These are phyloP conservation scores for Anolis sagrei DNA, from an alignment of 2,113 vertebrate species.

Conservation along the genomic window DNA sequence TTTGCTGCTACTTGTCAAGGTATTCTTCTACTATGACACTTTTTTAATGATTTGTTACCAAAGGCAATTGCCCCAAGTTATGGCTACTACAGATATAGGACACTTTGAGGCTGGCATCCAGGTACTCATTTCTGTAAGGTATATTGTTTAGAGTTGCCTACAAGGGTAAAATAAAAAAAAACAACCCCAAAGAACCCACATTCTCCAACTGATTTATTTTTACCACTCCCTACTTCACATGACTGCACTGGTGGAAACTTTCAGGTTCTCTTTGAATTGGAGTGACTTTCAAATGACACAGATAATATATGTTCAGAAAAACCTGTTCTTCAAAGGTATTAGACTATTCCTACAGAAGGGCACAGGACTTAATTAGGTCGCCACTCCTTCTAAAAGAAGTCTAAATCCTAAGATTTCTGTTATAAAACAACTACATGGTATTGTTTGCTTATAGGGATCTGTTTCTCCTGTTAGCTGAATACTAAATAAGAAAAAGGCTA, in stretches of 20 bases:
- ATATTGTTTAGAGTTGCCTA: not conserved
- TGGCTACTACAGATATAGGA: constrained; percentile 11
- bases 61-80: not conserved
- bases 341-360: constrained; percentile 19
- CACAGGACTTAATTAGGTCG: constrained; percentile 8
- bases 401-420: not conserved
- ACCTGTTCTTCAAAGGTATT: constrained; percentile 1
- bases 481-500: constrained; percentile 18
- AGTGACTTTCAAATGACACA: not conserved
- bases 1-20: constrained; percentile 6
- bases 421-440: not conserved
- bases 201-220: constrained; percentile 27
- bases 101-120: constrained; percentile 10
- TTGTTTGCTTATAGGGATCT: not conserved
- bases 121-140: fast-evolving
- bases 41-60: not conserved
- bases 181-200: constrained; percentile 1
- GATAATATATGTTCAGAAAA: constrained; percentile 39
- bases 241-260: constrained; percentile 51
- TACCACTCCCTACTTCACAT: constrained; percentile 7
- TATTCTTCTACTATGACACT: not conserved
- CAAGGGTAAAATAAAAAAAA: constrained; percentile 13
- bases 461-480: not conserved
- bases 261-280: constrained; percentile 33
- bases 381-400: not conserved